phyloP scores from a whole-genome alignment of 1,140 invertebrate genomes.

The Drosophila sp. region DNA sequence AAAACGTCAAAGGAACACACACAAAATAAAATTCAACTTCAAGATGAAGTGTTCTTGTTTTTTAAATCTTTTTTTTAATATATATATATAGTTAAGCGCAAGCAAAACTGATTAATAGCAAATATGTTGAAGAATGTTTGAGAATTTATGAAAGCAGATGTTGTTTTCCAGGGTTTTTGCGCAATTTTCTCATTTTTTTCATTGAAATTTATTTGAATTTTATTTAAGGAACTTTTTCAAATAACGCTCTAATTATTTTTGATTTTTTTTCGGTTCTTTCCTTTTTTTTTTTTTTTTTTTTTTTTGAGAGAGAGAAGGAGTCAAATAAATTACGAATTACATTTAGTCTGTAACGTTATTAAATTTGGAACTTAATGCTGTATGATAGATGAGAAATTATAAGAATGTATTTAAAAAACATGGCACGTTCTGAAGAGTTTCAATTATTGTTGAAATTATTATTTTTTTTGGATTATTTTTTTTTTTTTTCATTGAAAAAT shows the following conservation, averaged over 20 bases:
- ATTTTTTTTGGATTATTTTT: slow-evolving; percentile 27
- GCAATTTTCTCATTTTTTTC: slow-evolving; percentile 11
- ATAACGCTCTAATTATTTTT: slow-evolving; percentile 60
- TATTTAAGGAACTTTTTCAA: slow-evolving; percentile 65
- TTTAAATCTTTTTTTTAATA: neutral
- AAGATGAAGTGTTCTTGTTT: slow-evolving; percentile 2
- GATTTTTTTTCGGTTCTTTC: slow-evolving; percentile 28
- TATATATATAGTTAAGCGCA: slow-evolving; percentile 21
- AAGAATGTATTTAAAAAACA: slow-evolving; percentile 59
- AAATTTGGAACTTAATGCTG: slow-evolving; percentile 14
- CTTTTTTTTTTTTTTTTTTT: slow-evolving; percentile 55
- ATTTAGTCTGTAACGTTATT: slow-evolving; percentile 24
- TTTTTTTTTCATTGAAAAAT: slow-evolving; percentile 28
- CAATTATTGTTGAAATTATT: slow-evolving; percentile 34
- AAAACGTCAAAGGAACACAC: slow-evolving; percentile 35
- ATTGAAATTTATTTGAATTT: slow-evolving; percentile 54
- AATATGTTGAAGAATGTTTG: slow-evolving; percentile 17
- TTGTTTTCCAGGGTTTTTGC: slow-evolving; percentile 37
- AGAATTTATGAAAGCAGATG: slow-evolving; percentile 34
- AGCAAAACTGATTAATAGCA: slow-evolving; percentile 34
- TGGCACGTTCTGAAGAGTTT: slow-evolving; percentile 64
- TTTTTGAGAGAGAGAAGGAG: slow-evolving; percentile 49
- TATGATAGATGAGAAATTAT: slow-evolving; percentile 41
- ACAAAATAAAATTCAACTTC: slow-evolving; percentile 9
- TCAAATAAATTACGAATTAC: slow-evolving; percentile 47